phyloP scores from a whole-genome alignment of 2,113 vertebrate genomes.

The Axis porcinus region DNA sequence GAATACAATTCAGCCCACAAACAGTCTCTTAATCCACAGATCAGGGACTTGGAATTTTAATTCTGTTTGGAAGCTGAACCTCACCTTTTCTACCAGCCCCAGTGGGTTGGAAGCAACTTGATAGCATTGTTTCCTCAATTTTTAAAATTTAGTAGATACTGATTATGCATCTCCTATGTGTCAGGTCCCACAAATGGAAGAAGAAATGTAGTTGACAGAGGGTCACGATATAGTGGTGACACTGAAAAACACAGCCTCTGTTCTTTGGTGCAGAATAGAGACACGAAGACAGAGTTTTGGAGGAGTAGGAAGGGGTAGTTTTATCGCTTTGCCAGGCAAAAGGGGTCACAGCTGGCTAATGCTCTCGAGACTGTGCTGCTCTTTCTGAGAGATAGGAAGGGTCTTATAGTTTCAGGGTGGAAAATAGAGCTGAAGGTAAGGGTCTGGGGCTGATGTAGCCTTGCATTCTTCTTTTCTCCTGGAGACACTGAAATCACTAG shows the following conservation, averaged over 20 bases:
- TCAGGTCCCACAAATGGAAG: not conserved
- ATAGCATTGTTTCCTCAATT: not conserved
- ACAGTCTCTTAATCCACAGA: not conserved
- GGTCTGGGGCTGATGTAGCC: not conserved
- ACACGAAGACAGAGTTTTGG: not conserved
- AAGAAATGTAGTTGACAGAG: not conserved
- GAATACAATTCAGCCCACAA: not conserved
- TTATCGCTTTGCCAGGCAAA: not conserved
- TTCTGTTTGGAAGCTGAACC: not conserved
- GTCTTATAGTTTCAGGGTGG: not conserved
- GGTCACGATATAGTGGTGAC: not conserved
- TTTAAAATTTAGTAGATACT: not conserved
- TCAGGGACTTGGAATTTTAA: not conserved
- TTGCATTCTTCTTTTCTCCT: not conserved
- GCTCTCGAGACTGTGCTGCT: not conserved
- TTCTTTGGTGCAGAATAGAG: not conserved
- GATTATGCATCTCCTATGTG: fast-evolving
- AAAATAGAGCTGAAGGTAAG: not conserved
- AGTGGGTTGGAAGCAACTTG: not conserved
- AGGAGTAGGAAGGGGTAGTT: not conserved
- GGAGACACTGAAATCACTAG: not conserved
- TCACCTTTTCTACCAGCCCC: not conserved
- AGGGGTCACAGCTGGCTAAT: not conserved
- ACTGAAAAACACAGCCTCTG: not conserved
- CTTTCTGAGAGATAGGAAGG: not conserved